Evolutionary conservation across 2,888 invertebrate genomes (phyloP).

Genomic region (Teleogryllus oceanicus): DNA sequence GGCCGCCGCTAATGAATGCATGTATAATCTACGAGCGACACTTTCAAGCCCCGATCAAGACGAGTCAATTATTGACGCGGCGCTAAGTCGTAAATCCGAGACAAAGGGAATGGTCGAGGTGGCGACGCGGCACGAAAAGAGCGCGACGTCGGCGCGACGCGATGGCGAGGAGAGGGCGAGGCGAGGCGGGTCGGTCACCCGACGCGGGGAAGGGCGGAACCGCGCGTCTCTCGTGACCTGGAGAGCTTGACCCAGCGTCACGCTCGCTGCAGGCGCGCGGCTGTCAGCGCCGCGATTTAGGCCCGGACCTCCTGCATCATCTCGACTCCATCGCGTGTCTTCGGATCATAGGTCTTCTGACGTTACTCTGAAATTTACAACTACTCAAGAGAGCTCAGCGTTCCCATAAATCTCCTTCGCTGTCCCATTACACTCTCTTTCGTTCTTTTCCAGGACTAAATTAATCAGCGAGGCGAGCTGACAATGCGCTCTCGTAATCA

Average conservation of each 20-base stretch:
- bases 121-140: not conserved
- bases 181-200: too few species aligned
- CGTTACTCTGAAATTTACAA: too few species aligned
- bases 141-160: not conserved
- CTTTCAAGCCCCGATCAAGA: conserved; percentile 18
- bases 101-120: not conserved
- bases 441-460: too few species aligned
- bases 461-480: too few species aligned
- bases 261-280: not conserved
- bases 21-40: conserved; percentile 9
- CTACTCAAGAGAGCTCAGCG: too few species aligned
- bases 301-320: not conserved
- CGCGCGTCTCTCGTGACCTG: not conserved
- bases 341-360: not conserved
- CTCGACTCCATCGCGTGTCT: not conserved
- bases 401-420: too few species aligned
- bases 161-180: not conserved
- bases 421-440: too few species aligned
- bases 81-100: conserved; percentile 18
- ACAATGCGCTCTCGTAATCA: too few species aligned
- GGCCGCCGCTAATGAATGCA: not conserved
- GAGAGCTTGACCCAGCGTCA: not conserved
- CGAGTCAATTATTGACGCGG: not conserved
- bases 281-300: not conserved
- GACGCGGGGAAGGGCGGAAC: not conserved